Conservation (phyloP, 2,888 invertebrate species). For the Dexiosoma caninum region DNA sequence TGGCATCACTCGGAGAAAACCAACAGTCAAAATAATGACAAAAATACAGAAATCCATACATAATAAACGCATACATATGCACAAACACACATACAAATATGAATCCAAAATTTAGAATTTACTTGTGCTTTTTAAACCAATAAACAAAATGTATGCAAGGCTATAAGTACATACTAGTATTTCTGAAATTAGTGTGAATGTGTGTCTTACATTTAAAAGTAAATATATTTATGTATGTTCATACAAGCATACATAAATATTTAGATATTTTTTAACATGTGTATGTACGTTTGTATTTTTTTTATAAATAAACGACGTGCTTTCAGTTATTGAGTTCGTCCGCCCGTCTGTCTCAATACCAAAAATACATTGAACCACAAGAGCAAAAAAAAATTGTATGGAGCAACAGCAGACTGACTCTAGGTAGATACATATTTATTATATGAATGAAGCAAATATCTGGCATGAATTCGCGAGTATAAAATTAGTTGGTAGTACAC, state of each 20-base stretch:
- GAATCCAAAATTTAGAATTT: slow-evolving; percentile 28
- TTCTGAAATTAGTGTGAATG: too few species aligned
- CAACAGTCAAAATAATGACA: background rate
- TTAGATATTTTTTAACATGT: background rate
- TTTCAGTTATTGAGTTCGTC: slow-evolving; percentile 36
- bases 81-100: background rate
- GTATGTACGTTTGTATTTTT: background rate
- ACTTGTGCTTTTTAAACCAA: slow-evolving; percentile 33
- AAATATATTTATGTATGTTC: too few species aligned
- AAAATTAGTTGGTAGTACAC: background rate
- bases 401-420: slow-evolving; percentile 13
- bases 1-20: slow-evolving; percentile 16
- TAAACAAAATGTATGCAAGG: slow-evolving; percentile 8
- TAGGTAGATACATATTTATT: slow-evolving; percentile 63
- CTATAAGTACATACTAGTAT: background rate
- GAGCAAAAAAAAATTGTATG: slow-evolving; percentile 1
- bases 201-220: background rate
- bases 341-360: slow-evolving; percentile 15
- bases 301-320: slow-evolving; percentile 20
- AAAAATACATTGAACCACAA: slow-evolving; percentile 48
- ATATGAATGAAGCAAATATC: slow-evolving; percentile 73
- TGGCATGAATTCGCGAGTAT: slow-evolving; percentile 68
- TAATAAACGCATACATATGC: background rate
- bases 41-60: too few species aligned
- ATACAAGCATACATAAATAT: background rate